These are phyloP conservation scores for Clarias magur DNA, from an alignment of 2,113 vertebrate species.

Conservation along the genomic window DNA sequence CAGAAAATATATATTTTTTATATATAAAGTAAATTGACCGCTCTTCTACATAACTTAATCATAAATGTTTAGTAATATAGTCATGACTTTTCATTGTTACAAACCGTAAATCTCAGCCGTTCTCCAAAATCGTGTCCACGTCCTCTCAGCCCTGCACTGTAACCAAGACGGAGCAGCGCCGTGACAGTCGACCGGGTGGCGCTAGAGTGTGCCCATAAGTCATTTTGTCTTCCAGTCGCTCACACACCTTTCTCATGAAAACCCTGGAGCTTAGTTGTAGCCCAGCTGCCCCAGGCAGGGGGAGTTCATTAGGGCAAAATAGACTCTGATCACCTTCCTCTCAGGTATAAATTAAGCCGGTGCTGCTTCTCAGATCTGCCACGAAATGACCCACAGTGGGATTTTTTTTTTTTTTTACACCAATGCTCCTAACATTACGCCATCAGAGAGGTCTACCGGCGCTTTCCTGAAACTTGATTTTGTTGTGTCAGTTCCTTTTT, in stretches of 20 bases:
- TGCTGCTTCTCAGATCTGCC: conserved; percentile 58
- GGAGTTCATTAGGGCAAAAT: conserved; percentile 63
- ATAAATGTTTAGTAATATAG: too few relatives aligned
- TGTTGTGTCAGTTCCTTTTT: background rate
- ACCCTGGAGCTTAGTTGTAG: conserved; percentile 21
- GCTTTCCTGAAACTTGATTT: background rate
- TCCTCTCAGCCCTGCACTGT: background rate
- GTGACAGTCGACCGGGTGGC: conserved; percentile 8
- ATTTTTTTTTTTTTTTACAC: conserved; percentile 21
- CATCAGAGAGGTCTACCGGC: background rate
- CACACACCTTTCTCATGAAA: conserved; percentile 1
- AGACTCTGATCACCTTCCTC: conserved; percentile 67
- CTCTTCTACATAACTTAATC: too few relatives aligned
- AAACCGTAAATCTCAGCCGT: background rate
- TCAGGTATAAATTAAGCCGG: conserved; percentile 67
- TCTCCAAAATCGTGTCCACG: background rate
- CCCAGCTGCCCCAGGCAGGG: conserved; percentile 18
- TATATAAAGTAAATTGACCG: too few relatives aligned
- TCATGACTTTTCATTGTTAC: too few relatives aligned
- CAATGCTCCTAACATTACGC: background rate
- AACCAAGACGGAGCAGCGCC: background rate
- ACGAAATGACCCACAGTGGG: conserved; percentile 46
- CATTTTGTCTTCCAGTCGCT: background rate
- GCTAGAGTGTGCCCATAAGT: background rate
- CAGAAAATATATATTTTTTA: too few relatives aligned